Conservation (phyloP, 2,888 invertebrate genomes). For the Pammene fasciana region DNA sequence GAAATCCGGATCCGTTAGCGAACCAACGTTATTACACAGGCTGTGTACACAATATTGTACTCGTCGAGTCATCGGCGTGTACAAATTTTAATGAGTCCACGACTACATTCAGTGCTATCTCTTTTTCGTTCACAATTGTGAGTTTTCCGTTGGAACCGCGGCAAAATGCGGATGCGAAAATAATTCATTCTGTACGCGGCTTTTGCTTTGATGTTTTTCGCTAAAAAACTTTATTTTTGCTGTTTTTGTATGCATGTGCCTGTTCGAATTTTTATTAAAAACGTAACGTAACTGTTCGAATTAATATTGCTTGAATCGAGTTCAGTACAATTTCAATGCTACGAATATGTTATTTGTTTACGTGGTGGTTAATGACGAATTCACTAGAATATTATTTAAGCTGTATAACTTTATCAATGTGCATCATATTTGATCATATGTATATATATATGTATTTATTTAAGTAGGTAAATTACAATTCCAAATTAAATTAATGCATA, state of each 20-base stretch:
- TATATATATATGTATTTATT: too few species aligned
- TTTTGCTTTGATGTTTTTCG: conserved; percentile 41
- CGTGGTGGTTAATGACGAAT: too few species aligned
- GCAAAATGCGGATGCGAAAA: conserved; percentile 34
- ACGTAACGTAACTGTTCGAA: neutral
- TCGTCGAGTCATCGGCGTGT: conserved; percentile 64
- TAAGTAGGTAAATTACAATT: too few species aligned
- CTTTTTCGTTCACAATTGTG: conserved; percentile 47
- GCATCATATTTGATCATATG: too few species aligned
- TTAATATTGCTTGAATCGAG: conserved; percentile 9
- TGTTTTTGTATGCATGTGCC: conserved; percentile 33
- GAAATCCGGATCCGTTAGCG: conserved; percentile 38
- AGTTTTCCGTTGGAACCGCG: conserved; percentile 34
- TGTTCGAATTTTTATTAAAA: conserved; percentile 32
- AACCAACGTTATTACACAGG: conserved; percentile 34
- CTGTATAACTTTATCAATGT: too few species aligned
- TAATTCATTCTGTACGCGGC: conserved; percentile 38
- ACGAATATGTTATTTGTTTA: conserved; percentile 3
- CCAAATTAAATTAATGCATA: too few species aligned
- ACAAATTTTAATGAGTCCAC: conserved; percentile 75
- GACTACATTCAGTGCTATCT: conserved; percentile 51
- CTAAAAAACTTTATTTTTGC: conserved; percentile 20
- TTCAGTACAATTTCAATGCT: neutral
- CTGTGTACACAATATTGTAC: conserved; percentile 49
- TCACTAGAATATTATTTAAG: too few species aligned